These are phyloP conservation scores for Lycaena phlaeas DNA, from an alignment of 2,888 invertebrate genomes.

Conservation along the genomic window DNA sequence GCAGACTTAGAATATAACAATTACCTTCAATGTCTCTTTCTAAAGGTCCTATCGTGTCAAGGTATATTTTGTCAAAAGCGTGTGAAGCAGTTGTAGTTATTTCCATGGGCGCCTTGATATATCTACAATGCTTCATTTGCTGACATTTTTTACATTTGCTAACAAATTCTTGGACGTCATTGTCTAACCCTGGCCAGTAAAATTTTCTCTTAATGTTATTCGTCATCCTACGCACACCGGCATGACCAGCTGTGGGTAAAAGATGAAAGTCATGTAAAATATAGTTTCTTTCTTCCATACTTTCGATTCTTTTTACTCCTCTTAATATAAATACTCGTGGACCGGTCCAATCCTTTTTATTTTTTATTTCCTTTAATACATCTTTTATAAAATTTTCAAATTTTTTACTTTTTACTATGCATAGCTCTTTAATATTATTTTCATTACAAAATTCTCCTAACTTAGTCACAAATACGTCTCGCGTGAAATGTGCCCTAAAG, in stretches of 20 bases:
- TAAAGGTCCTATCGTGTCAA: conserved; percentile 18
- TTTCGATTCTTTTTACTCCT: conserved; percentile 12
- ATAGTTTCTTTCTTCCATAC: conserved; percentile 12
- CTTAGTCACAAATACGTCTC: conserved; percentile 9
- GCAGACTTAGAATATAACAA: conserved; percentile 14
- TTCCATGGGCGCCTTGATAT: conserved; percentile 13
- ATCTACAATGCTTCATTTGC: conserved; percentile 11
- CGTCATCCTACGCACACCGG: conserved; percentile 13
- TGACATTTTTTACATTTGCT: conserved; percentile 16
- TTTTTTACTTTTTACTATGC: conserved; percentile 11
- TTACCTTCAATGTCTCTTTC: conserved; percentile 13
- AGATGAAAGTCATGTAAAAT: conserved; percentile 17
- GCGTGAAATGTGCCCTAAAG: conserved; percentile 7
- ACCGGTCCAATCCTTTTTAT: conserved; percentile 9
- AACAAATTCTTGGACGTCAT: conserved; percentile 14
- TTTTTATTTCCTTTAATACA: conserved; percentile 10
- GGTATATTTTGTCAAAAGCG: conserved; percentile 18
- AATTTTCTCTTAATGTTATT: conserved; percentile 15
- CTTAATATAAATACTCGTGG: conserved; percentile 12
- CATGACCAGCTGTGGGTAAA: conserved; percentile 14
- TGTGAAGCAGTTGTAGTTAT: conserved; percentile 16
- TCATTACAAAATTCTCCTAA: conserved; percentile 7
- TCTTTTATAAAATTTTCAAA: conserved; percentile 11
- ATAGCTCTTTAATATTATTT: conserved; percentile 11
- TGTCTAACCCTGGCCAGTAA: conserved; percentile 14